Evolutionary conservation across 2,888 invertebrate species (phyloP), one percentile per base, ranked within the genome.

Genomic region (Embidobia sp.): DNA sequence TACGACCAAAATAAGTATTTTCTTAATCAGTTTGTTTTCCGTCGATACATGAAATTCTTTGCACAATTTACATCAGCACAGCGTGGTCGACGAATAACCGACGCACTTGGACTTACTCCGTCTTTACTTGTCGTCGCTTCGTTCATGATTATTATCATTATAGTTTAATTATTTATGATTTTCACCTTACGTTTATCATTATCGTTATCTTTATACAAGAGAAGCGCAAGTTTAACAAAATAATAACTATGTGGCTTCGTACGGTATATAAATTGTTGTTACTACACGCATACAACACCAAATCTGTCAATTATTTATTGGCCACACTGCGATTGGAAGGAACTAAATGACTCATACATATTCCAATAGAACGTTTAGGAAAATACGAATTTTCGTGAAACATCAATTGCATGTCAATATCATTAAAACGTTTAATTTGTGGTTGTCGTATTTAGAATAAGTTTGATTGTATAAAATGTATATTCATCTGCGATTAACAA

Each of bases 381-480:
- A 77, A 77, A 77, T 77, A 77, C 70, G 67, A 77, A 77, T 73
- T 77, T 77, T 73, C 73, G 35, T 69, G 19, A 67, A 85, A 80
- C 80, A 84, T 85, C 83, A 80, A 85, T 85, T 84, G 85, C 22
- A 61, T 44, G 67, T 67, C 67, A 55, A 37, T 57, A 51, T 59
- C 53, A 8, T 66, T 73, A 59, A 66, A 66, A 74, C 66, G 37
- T 46, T 59, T 8, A 74, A 74, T 74, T 66, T 61, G 44, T 53
- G 40, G 44, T 51, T 69, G 16, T 72, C 22, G 31, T 63, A 72
- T 66, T 74, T 66, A 73, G 73, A 73, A 73, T 64, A 48, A 64
- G 49, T 73, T 64, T 72, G 11, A 55, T 63, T 51, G 64, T 73
- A 64, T 73, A 74, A 66, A 74, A 66, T 74, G 57, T 66, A 64